phyloP scores from a whole-genome alignment of 2,888 invertebrate genomes.

The Ommatoiulus sabulosus region DNA sequence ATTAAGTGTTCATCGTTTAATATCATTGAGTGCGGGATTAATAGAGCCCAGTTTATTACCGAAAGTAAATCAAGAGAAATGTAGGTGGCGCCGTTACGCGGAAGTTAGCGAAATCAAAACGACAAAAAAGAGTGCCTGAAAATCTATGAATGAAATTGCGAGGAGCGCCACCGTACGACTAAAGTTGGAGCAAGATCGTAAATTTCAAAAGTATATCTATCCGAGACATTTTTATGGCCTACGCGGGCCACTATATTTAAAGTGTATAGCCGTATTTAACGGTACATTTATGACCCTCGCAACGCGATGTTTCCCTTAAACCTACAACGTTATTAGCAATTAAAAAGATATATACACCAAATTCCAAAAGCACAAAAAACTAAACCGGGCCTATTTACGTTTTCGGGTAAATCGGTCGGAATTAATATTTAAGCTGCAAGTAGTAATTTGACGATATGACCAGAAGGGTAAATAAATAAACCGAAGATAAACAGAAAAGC shows the following conservation, averaged over 20 bases:
- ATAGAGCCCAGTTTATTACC: not conserved
- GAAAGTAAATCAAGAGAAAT: not conserved
- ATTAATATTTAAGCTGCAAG: constrained; percentile 10
- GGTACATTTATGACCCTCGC: constrained; percentile 38
- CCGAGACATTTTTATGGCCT: constrained; percentile 37
- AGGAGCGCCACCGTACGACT: constrained; percentile 9
- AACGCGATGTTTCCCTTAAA: constrained; percentile 19
- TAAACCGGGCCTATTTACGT: not conserved
- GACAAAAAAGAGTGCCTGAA: not conserved
- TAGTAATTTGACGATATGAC: constrained; percentile 17
- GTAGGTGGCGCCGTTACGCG: not conserved
- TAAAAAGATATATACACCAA: constrained; percentile 27
- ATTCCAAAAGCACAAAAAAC: not conserved
- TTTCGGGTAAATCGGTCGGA: constrained; percentile 2
- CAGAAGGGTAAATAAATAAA: constrained; percentile 43
- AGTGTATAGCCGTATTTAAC: constrained; percentile 14
- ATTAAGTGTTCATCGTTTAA: constrained; percentile 31
- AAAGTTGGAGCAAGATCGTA: not conserved
- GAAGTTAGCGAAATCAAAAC: not conserved
- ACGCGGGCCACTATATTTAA: constrained; percentile 27
- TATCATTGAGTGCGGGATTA: constrained; percentile 20
- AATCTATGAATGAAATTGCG: not conserved
- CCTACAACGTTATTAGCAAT: constrained; percentile 43
- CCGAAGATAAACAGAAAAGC: constrained; percentile 10
- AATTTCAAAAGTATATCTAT: constrained; percentile 32